Evolutionary conservation across 2,888 invertebrate species (phyloP), one percentile per base, ranked within the genome.

Genomic region (Eutolmus rufibarbis): DNA sequence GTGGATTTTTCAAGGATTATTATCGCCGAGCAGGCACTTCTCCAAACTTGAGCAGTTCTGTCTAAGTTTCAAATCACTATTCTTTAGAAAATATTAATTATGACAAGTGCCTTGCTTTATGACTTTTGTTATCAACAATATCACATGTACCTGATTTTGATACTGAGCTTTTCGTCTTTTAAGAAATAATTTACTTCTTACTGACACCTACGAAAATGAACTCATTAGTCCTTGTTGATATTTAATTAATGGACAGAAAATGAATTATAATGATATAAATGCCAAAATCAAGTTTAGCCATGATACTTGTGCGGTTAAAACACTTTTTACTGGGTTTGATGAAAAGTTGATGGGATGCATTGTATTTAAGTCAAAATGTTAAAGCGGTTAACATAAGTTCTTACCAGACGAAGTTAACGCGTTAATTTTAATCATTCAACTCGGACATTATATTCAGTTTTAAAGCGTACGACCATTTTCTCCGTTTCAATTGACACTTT

Each of bases 171-270:
- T 37, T 51, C 81, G 46, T 81, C 81, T 46, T 81, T 81, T 56
- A 51, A 31, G 46, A 23, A 81, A 23, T 51, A 81, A 23, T 56
- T 81, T 81, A 81, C 81, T 81, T 81, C 81, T 81, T 16, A 81
- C 34, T 51, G 81, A 43, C 23, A 81, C 81, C 81, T 81, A 81
- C 16, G 51, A 46, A 81, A 81, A 66, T 66, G 8, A 66, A 66
- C 7, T 23, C 23, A 66, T 66, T 66, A 66, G 66, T 66, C 19
- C 12, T 66, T 23, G 4, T 12, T 19, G 57, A 57, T 23, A 19
- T 57, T 19, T 12, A 23, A 57, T 23, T 19, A 57, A 57, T 57
- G 57, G 5, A 57, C 23, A 57, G 9, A n/a, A 19, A 9, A 23
- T 66, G n/a, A n/a, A 5, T 51, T 51, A 7, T 19, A n/a, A 51